Evolutionary conservation across 2,797 vertebrate species (phyloP).

Genomic region (Gallirallus australis): DNA sequence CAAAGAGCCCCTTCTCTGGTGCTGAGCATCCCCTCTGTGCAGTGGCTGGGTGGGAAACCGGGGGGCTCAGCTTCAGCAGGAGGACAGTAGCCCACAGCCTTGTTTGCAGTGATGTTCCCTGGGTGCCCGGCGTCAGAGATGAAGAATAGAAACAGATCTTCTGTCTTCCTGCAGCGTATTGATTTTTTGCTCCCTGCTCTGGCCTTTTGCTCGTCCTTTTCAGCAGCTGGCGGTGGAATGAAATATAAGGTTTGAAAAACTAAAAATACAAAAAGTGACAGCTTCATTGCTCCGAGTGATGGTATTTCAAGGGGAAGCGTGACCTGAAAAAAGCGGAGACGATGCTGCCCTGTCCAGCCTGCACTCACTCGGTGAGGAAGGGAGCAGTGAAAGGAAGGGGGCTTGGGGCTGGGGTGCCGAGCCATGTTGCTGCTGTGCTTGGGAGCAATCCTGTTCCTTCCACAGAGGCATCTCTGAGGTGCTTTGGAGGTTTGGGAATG

Average conservation of each 20-base stretch:
- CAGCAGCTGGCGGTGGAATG: slow-evolving; percentile 61
- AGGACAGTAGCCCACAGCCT: slow-evolving; percentile 3
- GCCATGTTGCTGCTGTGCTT: accelerated
- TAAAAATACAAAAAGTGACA: slow-evolving; percentile 78
- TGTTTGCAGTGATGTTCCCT: slow-evolving; percentile 24
- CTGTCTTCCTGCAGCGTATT: slow-evolving; percentile 73
- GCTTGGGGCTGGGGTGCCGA: background rate
- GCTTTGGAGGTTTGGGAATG: background rate
- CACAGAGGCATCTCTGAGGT: background rate
- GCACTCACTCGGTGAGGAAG: accelerated
- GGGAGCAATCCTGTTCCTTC: background rate
- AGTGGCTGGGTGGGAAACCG: background rate
- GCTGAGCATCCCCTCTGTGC: background rate
- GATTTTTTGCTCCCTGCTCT: slow-evolving; percentile 76
- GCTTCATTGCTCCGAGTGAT: slow-evolving; percentile 65
- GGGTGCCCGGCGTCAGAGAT: background rate
- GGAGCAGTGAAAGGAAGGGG: background rate
- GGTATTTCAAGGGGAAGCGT: slow-evolving; percentile 45
- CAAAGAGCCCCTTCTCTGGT: background rate
- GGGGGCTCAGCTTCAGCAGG: background rate
- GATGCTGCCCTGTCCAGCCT: background rate
- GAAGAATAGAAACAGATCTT: slow-evolving; percentile 65
- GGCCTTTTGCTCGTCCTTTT: slow-evolving; percentile 75
- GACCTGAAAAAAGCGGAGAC: slow-evolving; percentile 21
- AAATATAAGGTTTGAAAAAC: slow-evolving; percentile 78